Base-by-base conservation (phyloP, 1,140 invertebrate genomes). In the Drosophila trapezifrons region DNA sequence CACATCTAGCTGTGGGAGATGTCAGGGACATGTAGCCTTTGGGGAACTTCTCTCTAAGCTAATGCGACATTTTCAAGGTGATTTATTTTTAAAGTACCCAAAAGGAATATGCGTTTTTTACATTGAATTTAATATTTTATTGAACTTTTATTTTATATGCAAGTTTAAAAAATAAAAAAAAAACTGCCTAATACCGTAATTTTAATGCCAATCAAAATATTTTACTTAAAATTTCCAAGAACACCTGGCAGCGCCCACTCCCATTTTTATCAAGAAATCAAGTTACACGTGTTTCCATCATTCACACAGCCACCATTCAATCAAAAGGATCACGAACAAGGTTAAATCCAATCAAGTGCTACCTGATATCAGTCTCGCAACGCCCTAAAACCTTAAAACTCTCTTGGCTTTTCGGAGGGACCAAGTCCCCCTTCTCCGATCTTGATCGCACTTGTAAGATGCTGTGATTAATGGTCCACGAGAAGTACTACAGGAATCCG, bases 391-490 rank as follows among this genome's bases (percentile, higher is more conserved):
- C 40, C 29, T 29, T 29, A 18, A 59, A 56, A 58, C 52, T 45
- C 47, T 51, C 54, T 22, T 12, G 29, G 62, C 63, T 58, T 43
- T 59, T 57, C 22, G 25, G 13, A 42, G 51, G 55, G 60, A 75
- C 69, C 74, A 37, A 10, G 32, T 27, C 15, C 9, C 45, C 22
- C 25, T 9, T 4, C n/a, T n/a, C 25, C 17, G 38, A 6, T 51
- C 45, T 20, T 15, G 78, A 85, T 85, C 66, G 59, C 59, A 85
- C 79, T 80, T 80, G 67, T 59, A 76, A 78, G 64, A 66, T 63
- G 76, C 64, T 70, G 69, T 89, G 80, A 89, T 89, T 90, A 89
- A 89, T 89, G 84, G 77, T 71, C 70, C 66, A 51, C 49, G n/a
- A 35, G 22, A 27, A 46, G 15, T 5, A 9, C 20, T 20, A 17